Evolutionary conservation across 1,140 invertebrate genomes (phyloP).

Genomic region (Pararge aegeria): DNA sequence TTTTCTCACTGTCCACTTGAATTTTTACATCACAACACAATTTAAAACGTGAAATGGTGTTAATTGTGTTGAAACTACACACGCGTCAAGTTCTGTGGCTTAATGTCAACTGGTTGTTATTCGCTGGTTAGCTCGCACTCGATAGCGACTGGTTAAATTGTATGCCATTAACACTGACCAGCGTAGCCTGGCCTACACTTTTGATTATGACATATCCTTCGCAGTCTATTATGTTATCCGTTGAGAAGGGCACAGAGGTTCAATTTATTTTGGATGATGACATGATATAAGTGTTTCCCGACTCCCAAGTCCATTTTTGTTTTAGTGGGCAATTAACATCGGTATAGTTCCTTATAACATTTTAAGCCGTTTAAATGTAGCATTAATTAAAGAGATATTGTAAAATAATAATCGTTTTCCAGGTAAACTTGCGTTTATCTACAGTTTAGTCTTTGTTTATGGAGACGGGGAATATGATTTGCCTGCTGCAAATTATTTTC

Average conservation of each 20-base stretch:
- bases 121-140: not conserved
- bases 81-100: constrained; percentile 16
- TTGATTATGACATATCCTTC: constrained; percentile 13
- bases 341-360: not conserved
- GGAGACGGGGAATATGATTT: too few species aligned
- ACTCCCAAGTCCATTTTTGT: not conserved
- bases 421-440: too few species aligned
- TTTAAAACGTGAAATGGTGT: not conserved
- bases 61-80: constrained; percentile 9
- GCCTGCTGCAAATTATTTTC: too few species aligned
- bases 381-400: not conserved
- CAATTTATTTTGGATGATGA: not conserved
- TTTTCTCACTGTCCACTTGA: constrained; percentile 6
- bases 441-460: too few species aligned
- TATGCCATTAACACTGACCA: constrained; percentile 23
- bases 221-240: not conserved
- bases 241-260: not conserved
- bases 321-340: not conserved
- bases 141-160: constrained; percentile 1
- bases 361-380: not conserved
- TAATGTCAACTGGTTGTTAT: constrained; percentile 32
- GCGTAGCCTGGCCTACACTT: constrained; percentile 16
- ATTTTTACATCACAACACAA: constrained; percentile 1
- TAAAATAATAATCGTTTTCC: too few species aligned
- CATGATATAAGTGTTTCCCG: constrained; percentile 2